Conservation (phyloP, 1,140 invertebrate genomes). For the Halotydeus destructor region DNA sequence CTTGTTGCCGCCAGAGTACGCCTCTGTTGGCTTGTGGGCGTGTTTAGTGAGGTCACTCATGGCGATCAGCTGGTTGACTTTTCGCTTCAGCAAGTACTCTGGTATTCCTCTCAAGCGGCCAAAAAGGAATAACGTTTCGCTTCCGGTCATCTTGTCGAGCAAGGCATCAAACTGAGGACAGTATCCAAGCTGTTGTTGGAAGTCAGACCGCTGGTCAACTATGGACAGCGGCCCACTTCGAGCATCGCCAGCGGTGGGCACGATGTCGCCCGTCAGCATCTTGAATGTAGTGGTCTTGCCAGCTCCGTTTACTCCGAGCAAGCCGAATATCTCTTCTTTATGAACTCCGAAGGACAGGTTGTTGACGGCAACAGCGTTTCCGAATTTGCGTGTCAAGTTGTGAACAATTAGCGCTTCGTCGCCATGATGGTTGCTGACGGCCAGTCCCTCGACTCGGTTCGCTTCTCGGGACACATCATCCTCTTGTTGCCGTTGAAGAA, state of each 20-base stretch:
- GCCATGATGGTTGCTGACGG: background rate
- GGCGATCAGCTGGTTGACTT: conserved; percentile 18
- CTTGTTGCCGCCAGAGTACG: conserved; percentile 35
- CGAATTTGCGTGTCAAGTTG: conserved; percentile 8
- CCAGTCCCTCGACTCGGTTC: too few relatives aligned
- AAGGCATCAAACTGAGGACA: conserved; percentile 31
- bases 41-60: conserved; percentile 16
- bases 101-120: conserved; percentile 12
- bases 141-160: conserved; percentile 23
- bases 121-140: background rate
- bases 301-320: conserved; percentile 25
- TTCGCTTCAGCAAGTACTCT: conserved; percentile 18
- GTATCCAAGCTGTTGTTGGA: conserved; percentile 25
- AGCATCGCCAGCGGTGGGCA: conserved; percentile 21
- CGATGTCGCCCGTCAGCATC: conserved; percentile 23
- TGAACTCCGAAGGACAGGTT: conserved; percentile 40
- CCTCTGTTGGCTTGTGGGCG: conserved; percentile 17
- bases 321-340: conserved; percentile 23
- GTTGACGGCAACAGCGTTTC: conserved; percentile 21
- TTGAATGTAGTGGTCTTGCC: conserved; percentile 24
- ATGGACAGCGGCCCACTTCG: conserved; percentile 13
- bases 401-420: conserved; percentile 2
- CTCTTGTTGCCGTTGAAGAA: conserved; percentile 20
- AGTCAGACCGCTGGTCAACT: conserved; percentile 33
- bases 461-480: conserved; percentile 29